Base-by-base conservation (phyloP, 2,113 vertebrate genomes). In the Isurus oxyrinchus region DNA sequence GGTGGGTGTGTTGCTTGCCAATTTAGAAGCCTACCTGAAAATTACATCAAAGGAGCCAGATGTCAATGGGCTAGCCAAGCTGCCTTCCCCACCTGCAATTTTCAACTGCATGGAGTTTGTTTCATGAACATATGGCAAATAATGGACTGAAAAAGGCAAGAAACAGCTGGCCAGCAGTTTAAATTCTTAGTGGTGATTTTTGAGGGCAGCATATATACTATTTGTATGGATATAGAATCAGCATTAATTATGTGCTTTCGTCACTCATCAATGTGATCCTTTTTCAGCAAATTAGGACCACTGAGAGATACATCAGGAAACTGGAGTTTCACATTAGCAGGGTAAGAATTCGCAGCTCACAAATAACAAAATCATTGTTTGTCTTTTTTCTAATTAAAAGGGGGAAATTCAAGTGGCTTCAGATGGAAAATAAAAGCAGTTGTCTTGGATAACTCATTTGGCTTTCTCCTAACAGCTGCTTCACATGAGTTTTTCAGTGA, bases 281-380 rank as follows among this genome's bases (percentile, higher is more conserved):
- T 40, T 93, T 94, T 57, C 98, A 99, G 99, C 99, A 99, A 98
- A 99, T 98, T 2, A 98, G 98, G 96, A 98, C 98, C 0, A 97
- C 99, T 97, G 99, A 99, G 97, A 98, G 99, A 96, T 98, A 98
- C 97, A 98, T 99, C 53, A 98, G 99, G 57, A 98, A 99, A 97
- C 16, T 99, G 97, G 99, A 99, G 96, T 99, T 99, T 96, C 99
- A 99, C 96, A 99, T 99, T 96, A 99, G 99, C 97, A 99, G 99
- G 98, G 99, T 99, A 97, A 97, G 96, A 27, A 72, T 55, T 72
- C 55, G 49, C 67, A 95, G 40, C 25, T 72, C 23, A 55, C 44
- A 27, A 76, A 63, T 23, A 94, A 94, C 5, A 19, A 35, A 94
- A 63, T 91, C 81, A 84, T 23, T 23, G 81, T 44, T 84, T 31